Evolutionary conservation across 2,113 vertebrate species (phyloP), one percentile per base, ranked within the genome.

Genomic region (Brachirus orientalis): DNA sequence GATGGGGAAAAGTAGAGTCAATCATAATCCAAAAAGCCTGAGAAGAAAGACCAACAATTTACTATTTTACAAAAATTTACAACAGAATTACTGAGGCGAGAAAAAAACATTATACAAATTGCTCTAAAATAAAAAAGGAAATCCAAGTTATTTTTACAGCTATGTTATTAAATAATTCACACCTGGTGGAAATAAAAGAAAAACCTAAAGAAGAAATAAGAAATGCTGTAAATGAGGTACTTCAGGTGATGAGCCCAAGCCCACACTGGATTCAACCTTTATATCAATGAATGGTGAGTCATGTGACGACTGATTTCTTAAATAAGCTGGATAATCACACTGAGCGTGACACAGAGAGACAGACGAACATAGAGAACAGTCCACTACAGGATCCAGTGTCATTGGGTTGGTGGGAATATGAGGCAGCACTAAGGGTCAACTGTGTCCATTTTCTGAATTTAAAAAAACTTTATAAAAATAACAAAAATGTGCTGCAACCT

Each of bases 161-260:
- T 91, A 95, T 93, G 80, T 95, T 94, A 95, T 99, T 98, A 98
- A 98, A 98, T 98, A 97, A 91, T 97, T 96, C 95, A 97, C 95
- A 91, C 94, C 95, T 95, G 93, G 87, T 95, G 94, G 93, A 92
- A 92, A 93, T 93, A 94, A 82, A 61, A 70, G 40, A 57, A 94
- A 94, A 95, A 95, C 92, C 92, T 79, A 80, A 66, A 58, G 56
- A 95, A 94, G 93, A 95, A 88, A 95, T 94, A 94, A 94, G 92
- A 94, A 94, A 95, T 91, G 94, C 92, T 96, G 95, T 94, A 95
- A 96, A 98, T 96, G 97, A 98, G 93, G 95, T 96, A 96, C 95
- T 96, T 95, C 95, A 96, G 95, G 95, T 95, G 95, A 94, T 94
- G 93, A 96, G 94, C 96, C 94, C 94, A 94, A 96, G 95, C 95